Evolutionary conservation across 1,140 invertebrate genomes (phyloP), one percentile per base, ranked within the genome.

Genomic region (Parapsyche elsis): DNA sequence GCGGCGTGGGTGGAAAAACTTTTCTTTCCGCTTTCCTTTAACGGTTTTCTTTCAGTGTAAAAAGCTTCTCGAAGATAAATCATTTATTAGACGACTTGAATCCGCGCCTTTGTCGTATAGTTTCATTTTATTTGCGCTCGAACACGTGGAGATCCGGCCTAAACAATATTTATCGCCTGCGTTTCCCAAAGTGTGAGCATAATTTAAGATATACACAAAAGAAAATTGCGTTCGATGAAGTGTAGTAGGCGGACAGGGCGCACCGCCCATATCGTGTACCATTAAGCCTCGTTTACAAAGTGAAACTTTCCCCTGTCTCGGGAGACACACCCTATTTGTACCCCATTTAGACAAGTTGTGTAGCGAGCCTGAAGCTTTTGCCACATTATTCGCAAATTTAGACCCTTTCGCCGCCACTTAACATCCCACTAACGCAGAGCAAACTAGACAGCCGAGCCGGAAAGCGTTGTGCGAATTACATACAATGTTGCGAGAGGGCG

Each of bases 271-370:
- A 67, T 67, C 64, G 24, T 67, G 64, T 67, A 67, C 64, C 64
- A 67, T 67, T 67, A 67, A 26, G 64, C 64, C 64, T 67, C 64
- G 64, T 67, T 67, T 23, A 67, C 64, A 67, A 67, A 67, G 64
- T 67, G 24, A 67, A 67, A 67, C 64, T 67, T 67, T 26, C 64
- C 49, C 4, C 49, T 16, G 49, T 61, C 21, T 26, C 64, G 23
- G 64, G 64, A 26, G 64, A 61, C 57, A 16, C 57, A 9, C 16
- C 30, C 16, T 53, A 14, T 53, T 16, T 16, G 16, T 53, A 53
- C 49, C 59, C 59, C 21, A 61, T 61, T 61, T 61, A 61, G 59
- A 23, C 59, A 61, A 21, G 59, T 61, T 61, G 21, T 23, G 16
- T 53, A 5, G 49, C 59, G 16, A 9, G 9, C 14, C 21, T 19